phyloP scores from a whole-genome alignment of 2,797 vertebrate species.

The Sebastes paucispinis region DNA sequence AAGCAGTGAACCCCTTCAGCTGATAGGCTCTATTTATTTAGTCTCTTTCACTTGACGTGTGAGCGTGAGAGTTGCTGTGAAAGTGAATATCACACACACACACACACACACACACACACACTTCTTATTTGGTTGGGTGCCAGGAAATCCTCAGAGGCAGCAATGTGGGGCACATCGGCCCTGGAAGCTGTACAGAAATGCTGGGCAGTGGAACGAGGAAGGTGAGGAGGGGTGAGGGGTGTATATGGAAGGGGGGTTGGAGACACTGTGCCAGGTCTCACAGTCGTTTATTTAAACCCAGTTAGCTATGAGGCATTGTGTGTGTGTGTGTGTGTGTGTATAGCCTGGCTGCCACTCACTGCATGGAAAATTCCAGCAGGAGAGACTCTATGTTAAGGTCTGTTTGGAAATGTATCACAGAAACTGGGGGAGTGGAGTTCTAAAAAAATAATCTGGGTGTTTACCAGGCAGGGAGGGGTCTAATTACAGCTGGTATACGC shows the following conservation, averaged over 20 bases:
- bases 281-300: slow-evolving; percentile 57
- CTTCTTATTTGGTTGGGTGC: slow-evolving; percentile 60
- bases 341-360: slow-evolving; percentile 37
- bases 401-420: neutral
- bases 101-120: slow-evolving; percentile 19
- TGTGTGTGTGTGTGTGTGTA: too few species aligned
- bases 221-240: neutral
- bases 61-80: slow-evolving; percentile 22
- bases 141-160: slow-evolving; percentile 68
- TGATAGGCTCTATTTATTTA: slow-evolving; percentile 10
- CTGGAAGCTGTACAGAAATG: slow-evolving; percentile 62
- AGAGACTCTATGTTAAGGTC: slow-evolving; percentile 22
- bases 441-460: neutral
- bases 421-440: neutral
- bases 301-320: slow-evolving; percentile 5
- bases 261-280: slow-evolving; percentile 40
- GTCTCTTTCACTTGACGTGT: slow-evolving; percentile 17
- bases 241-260: neutral
- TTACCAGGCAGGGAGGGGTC: neutral
- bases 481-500: neutral
- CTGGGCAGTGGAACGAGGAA: slow-evolving; percentile 12
- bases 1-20: slow-evolving; percentile 25
- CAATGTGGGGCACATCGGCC: slow-evolving; percentile 52
- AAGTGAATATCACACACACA: slow-evolving; percentile 25
- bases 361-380: slow-evolving; percentile 75